Evolutionary conservation across 2,888 invertebrate genomes (phyloP), one percentile per base, ranked within the genome.

Genomic region (Napeogenes sylphis): DNA sequence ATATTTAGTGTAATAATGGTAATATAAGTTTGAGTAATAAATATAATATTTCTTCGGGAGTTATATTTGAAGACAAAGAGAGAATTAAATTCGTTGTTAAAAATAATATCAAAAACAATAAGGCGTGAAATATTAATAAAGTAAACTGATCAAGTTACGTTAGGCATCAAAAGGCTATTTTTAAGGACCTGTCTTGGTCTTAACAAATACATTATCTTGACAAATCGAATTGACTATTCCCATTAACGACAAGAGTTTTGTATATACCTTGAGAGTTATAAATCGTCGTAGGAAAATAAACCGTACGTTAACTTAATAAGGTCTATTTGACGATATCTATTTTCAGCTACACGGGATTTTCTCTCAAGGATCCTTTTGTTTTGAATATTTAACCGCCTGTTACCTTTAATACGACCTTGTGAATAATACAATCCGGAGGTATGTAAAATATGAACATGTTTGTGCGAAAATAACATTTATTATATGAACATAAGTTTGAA

Each of bases 341-440:
- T 3, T 10, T 42, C 42, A 8, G 8, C 2, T 42, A 8, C 10
- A 42, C 5, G 12, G 12, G 42, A 42, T 42, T 42, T 10, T 12
- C 42, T 42, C 12, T 42, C 10, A 12, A 42, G 10, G 10, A 42
- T 42, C 42, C 47, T 54, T 64, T 64, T 62, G 56, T 56, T 64
- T 51, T 62, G 59, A 61, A 67, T 67, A 61, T 64, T 67, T 62
- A 56, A 60, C 61, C 53, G 33, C 56, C 62, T 46, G 46, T 56
- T 62, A 62, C 64, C 56, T 64, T 67, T 62, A 58, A 64, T 66
- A 61, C 32, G 35, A 38, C 61, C 46, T 46, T 53, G 38, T 51
- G 47, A 38, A 51, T 51, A 56, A 38, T 32, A 35, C 56, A 45
- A 32, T n/a, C 30, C 3, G 4, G 14, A 45, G 53, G 56, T 21